Base-by-base conservation (phyloP, 2,113 vertebrate genomes). In the Willisornis vidua region DNA sequence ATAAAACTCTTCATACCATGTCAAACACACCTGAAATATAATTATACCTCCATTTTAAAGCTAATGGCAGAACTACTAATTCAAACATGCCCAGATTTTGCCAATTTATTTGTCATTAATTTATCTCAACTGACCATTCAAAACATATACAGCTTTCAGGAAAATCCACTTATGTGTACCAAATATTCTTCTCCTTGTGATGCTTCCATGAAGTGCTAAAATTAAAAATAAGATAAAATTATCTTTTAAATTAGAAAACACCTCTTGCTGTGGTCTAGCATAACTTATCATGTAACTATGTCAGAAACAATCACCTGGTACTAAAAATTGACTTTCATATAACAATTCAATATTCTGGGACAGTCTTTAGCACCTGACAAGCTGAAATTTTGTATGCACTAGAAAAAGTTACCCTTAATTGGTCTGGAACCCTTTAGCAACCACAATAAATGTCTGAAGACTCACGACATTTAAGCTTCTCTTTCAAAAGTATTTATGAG, bases 141-240 rank as follows among this genome's bases (percentile, higher is more conserved):
- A 43, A 87, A 92, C 93, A 54, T 92, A 94, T 87, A 41, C 0
- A 5, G 24, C 25, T 88, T 54, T 95, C 86, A 95, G 57, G 91
- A 83, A 87, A 80, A 92, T 94, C 89, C 90, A 79, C 52, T 46
- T 29, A 33, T 68, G 33, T 35, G 33, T 33, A 28, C 7, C 18
- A 68, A 72, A 33, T 45, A 52, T 35, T 90, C 61, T 80, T 83
- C 81, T 16, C 12, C 15, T 55, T n/a, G 46, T 26, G 55, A 5
- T 19, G 14, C 48, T 89, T 89, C 73, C 73, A 70, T 57, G 11
- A 76, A 15, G 18, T 12, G 15, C 94, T 97, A 72, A 26, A 96
- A 93, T 71, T 22, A 14, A 83, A 85, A 67, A 63, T 3, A 91
- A 82, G n/a, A 3, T 52, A 59, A 58, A 62, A 28, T 31, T 33